phyloP scores from a whole-genome alignment of 30 jellyfish, hydroid and myxozoan species.

The Hydractinia symbiolongicarpus region DNA sequence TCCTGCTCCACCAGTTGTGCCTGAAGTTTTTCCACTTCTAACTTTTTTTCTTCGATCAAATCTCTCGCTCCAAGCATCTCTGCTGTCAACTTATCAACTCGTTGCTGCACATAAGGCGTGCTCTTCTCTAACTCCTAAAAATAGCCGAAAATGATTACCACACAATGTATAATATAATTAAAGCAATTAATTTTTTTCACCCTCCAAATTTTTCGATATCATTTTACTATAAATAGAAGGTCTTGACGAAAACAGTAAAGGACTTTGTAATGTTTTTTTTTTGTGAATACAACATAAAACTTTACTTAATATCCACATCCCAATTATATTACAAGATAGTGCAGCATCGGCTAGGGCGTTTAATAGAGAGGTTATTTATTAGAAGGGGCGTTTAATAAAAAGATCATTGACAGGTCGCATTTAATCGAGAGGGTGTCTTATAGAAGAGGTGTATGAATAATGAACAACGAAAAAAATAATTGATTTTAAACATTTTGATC shows the following conservation, averaged over 20 bases:
- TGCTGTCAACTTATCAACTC: background rate
- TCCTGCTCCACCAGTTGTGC: background rate
- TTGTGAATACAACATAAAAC: background rate
- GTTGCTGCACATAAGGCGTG: background rate
- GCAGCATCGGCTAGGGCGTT: too few relatives aligned
- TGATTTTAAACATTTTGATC: too few relatives aligned
- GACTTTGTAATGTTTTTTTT: background rate
- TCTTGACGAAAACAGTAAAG: background rate
- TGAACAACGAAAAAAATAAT: too few relatives aligned
- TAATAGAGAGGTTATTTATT: too few relatives aligned
- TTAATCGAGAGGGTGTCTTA: too few relatives aligned
- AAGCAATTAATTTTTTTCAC: background rate
- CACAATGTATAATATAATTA: background rate
- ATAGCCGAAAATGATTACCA: background rate
- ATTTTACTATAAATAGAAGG: background rate
- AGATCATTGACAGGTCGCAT: too few relatives aligned
- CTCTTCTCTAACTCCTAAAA: background rate
- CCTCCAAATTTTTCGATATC: background rate
- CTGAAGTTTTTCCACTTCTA: too few relatives aligned
- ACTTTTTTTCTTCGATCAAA: background rate
- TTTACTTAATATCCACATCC: too few relatives aligned
- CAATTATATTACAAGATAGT: too few relatives aligned
- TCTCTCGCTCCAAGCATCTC: background rate
- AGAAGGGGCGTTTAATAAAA: too few relatives aligned
- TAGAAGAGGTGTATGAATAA: too few relatives aligned